These are phyloP conservation scores for Anser brachyrhynchus DNA, from an alignment of 2,113 vertebrate genomes.

Conservation along the genomic window DNA sequence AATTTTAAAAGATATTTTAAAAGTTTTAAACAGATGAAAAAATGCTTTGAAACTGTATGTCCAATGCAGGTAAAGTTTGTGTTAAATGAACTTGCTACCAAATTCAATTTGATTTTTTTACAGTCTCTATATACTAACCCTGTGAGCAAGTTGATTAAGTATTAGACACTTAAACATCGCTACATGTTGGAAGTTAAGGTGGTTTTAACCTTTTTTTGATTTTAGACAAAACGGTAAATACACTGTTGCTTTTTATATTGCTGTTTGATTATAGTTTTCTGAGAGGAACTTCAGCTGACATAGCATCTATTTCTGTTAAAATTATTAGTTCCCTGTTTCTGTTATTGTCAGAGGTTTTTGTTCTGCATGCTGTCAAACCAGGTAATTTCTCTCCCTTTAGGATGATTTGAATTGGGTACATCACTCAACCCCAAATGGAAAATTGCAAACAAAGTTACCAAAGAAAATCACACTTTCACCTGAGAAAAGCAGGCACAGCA, in stretches of 20 bases:
- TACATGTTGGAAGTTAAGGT: too few relatives aligned
- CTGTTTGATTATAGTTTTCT: neutral
- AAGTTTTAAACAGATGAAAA: neutral
- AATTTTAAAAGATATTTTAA: neutral
- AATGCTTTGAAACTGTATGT: neutral
- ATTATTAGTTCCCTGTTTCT: neutral
- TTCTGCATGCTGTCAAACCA: neutral
- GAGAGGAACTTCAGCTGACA: neutral
- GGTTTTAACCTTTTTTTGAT: neutral
- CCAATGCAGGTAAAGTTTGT: neutral
- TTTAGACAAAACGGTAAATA: conserved; percentile 1
- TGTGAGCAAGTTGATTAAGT: neutral
- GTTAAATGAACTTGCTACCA: neutral
- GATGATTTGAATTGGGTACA: conserved; percentile 31
- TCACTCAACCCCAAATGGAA: conserved; percentile 60
- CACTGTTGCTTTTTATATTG: neutral
- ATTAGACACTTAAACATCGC: neutral
- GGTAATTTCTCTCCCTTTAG: conserved; percentile 57
- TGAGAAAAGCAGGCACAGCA: conserved; percentile 47
- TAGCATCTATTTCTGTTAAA: neutral
- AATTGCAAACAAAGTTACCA: conserved; percentile 37
- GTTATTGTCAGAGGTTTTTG: neutral
- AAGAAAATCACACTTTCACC: conserved; percentile 61
- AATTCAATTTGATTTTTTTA: neutral
- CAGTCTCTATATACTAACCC: neutral